Evolutionary conservation across 2,888 invertebrate genomes (phyloP).

Genomic region (Proisotoma minuta): DNA sequence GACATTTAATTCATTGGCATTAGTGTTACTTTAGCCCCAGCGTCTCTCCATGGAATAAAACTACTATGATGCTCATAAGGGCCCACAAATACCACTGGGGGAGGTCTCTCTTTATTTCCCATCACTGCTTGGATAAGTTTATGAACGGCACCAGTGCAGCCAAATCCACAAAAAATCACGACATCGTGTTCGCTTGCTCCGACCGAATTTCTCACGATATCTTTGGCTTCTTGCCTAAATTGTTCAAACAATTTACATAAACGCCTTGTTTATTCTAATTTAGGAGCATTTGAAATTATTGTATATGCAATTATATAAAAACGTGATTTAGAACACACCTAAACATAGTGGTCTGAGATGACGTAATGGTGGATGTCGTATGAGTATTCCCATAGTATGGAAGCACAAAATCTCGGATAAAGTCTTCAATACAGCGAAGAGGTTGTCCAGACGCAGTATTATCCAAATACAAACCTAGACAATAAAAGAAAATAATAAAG

Average conservation of each 20-base stretch:
- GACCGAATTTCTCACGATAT: constrained; percentile 70
- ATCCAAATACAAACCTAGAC: constrained; percentile 76
- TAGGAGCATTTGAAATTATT: neutral
- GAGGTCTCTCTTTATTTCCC: constrained; percentile 49
- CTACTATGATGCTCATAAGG: constrained; percentile 71
- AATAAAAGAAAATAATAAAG: neutral
- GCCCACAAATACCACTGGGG: constrained; percentile 72
- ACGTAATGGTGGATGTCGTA: constrained; percentile 75
- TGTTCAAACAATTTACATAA: constrained; percentile 7
- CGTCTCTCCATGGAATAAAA: constrained; percentile 76
- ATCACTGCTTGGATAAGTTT: constrained; percentile 64
- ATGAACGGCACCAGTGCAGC: constrained; percentile 70
- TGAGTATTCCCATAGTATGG: constrained; percentile 79
- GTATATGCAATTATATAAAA: neutral
- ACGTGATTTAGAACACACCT: constrained; percentile 56
- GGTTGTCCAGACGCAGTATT: constrained; percentile 80
- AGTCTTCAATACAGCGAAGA: constrained; percentile 74
- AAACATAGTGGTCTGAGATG: constrained; percentile 79
- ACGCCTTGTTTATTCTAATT: neutral
- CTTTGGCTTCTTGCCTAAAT: constrained; percentile 71
- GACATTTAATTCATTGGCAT: neutral
- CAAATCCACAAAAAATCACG: constrained; percentile 68
- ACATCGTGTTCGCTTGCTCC: constrained; percentile 76
- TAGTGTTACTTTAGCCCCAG: constrained; percentile 66
- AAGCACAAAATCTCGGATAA: constrained; percentile 70